These are phyloP conservation scores for Campopleginae sp. DNA, from an alignment of 2,888 invertebrate species.

Conservation along the genomic window DNA sequence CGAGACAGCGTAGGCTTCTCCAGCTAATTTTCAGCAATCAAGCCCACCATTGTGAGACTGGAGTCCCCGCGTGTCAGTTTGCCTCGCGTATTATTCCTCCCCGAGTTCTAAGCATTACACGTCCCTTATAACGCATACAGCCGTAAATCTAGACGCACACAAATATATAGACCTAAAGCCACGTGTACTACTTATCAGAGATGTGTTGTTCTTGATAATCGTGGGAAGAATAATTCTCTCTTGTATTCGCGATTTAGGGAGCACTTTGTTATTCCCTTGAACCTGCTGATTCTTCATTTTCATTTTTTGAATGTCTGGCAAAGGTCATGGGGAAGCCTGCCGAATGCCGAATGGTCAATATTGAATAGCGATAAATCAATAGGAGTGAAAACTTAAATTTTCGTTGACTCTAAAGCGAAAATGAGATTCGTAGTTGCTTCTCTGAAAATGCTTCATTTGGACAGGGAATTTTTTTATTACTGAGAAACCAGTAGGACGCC, in stretches of 20 bases:
- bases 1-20: slow-evolving; percentile 54
- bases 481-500: not conserved
- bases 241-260: slow-evolving; percentile 47
- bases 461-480: not conserved
- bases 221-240: slow-evolving; percentile 37
- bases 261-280: slow-evolving; percentile 20
- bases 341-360: not conserved
- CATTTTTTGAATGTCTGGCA: not conserved
- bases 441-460: not conserved
- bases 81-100: slow-evolving; percentile 53
- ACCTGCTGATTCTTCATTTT: slow-evolving; percentile 23
- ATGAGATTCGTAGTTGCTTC: not conserved
- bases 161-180: not conserved
- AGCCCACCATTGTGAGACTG: slow-evolving; percentile 64
- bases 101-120: slow-evolving; percentile 43
- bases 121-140: slow-evolving; percentile 17
- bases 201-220: slow-evolving; percentile 41
- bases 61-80: slow-evolving; percentile 59
- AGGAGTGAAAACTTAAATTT: not conserved
- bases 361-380: not conserved
- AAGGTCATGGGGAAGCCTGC: not conserved
- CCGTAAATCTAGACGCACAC: slow-evolving; percentile 4
- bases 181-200: slow-evolving; percentile 42
- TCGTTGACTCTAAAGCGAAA: not conserved
- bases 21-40: slow-evolving; percentile 70